Conservation (phyloP, 2,113 vertebrate species). For the Oncorhynchus nerka region DNA sequence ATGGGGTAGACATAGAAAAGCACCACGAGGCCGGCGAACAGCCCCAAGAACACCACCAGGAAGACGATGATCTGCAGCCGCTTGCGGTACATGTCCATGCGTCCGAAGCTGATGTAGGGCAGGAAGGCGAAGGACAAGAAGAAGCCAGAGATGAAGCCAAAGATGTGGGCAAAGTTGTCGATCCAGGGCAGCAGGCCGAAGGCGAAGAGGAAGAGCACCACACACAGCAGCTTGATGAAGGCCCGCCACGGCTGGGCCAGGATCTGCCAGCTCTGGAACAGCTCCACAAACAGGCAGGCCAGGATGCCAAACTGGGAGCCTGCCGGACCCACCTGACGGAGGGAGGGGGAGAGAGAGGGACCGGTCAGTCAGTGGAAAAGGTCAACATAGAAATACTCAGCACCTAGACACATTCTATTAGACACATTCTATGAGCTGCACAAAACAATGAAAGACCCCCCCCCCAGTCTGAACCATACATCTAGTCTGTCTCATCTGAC, state of each 20-base stretch:
- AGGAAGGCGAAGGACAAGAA: constrained; percentile 97
- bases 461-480: too few species aligned
- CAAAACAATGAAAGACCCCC: too few species aligned
- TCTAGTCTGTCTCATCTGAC: too few species aligned
- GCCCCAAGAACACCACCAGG: constrained; percentile 89
- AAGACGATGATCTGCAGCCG: constrained; percentile 95
- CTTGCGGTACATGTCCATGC: constrained; percentile 95
- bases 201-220: constrained; percentile 95
- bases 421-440: too few species aligned
- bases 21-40: constrained; percentile 92
- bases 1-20: constrained; percentile 95
- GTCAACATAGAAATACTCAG: background rate
- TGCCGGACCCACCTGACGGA: constrained; percentile 88
- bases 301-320: constrained; percentile 98
- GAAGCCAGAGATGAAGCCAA: constrained; percentile 93
- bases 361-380: background rate
- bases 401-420: too few species aligned
- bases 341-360: constrained; percentile 22
- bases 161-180: constrained; percentile 97
- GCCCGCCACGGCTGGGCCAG: constrained; percentile 94
- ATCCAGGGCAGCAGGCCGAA: constrained; percentile 98
- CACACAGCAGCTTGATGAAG: constrained; percentile 91
- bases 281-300: constrained; percentile 97
- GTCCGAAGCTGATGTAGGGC: constrained; percentile 97
- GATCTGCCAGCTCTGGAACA: constrained; percentile 99